Evolutionary conservation across 2,888 invertebrate genomes (phyloP).

Genomic region (Zaprionus bogoriensis): DNA sequence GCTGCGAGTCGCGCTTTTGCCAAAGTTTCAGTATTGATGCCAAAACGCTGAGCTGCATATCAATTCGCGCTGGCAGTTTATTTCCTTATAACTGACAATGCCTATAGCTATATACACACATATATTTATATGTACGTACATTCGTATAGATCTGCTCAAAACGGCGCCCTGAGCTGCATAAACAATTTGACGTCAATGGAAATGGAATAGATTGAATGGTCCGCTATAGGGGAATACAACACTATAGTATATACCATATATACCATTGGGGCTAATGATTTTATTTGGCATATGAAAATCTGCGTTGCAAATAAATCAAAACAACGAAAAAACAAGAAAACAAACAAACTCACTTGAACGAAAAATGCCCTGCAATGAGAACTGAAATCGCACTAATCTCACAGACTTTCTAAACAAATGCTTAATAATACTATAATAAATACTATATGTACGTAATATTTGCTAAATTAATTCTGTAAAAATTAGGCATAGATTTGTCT

Average conservation of each 20-base stretch:
- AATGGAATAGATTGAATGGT: constrained; percentile 20
- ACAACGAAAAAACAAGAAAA: constrained; percentile 15
- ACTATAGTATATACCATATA: background rate
- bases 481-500: too few species aligned
- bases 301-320: constrained; percentile 32
- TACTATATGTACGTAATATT: too few species aligned
- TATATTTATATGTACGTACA: constrained; percentile 10
- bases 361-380: constrained; percentile 1
- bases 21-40: constrained; percentile 41
- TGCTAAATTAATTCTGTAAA: too few species aligned
- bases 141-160: constrained; percentile 25
- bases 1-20: constrained; percentile 49
- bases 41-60: constrained; percentile 55
- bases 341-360: background rate
- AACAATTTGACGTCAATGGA: constrained; percentile 70
- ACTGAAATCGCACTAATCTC: background rate
- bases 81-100: constrained; percentile 46
- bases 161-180: constrained; percentile 59
- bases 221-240: background rate
- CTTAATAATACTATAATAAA: too few species aligned
- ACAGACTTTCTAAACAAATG: background rate
- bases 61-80: constrained; percentile 33
- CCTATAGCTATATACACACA: constrained; percentile 22
- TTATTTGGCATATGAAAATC: constrained; percentile 37
- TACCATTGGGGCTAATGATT: constrained; percentile 26